These are phyloP conservation scores for Charadrius vociferus DNA, from an alignment of 2,113 vertebrate species.

Conservation along the genomic window DNA sequence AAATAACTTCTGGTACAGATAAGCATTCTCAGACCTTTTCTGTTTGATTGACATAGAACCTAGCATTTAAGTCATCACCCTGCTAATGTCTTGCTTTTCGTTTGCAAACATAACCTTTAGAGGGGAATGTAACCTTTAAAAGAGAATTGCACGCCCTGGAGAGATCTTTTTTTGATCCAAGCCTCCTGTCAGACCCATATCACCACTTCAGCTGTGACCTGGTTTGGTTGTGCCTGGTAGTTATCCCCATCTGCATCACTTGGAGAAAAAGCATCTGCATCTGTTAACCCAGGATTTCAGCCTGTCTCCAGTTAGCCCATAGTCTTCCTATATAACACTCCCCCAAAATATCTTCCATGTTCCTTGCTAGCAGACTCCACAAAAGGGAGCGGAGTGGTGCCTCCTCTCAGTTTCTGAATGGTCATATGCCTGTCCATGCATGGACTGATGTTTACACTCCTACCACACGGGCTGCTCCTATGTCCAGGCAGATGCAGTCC, in stretches of 20 bases:
- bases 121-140: constrained; percentile 35
- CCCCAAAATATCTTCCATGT: background rate
- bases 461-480: background rate
- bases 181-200: background rate
- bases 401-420: background rate
- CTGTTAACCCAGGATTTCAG: background rate
- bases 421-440: rapidly evolving
- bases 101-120: constrained; percentile 41
- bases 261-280: background rate
- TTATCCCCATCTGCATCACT: background rate
- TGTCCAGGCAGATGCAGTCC: background rate
- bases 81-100: background rate
- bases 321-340: background rate
- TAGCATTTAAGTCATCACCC: background rate
- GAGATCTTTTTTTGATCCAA: background rate
- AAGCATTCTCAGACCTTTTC: background rate
- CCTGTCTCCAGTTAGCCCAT: background rate
- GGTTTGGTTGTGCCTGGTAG: background rate
- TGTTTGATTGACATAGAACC: background rate
- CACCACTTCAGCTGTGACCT: background rate
- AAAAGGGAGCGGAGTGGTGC: background rate
- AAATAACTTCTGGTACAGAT: background rate
- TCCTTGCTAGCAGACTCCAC: background rate
- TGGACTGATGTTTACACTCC: background rate
- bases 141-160: background rate